A percentile compares a stretch with the other conserved stretches of the same genome.
Conservation (phyloP, 2,113 vertebrate genomes). For the Proteles cristata region DNA sequence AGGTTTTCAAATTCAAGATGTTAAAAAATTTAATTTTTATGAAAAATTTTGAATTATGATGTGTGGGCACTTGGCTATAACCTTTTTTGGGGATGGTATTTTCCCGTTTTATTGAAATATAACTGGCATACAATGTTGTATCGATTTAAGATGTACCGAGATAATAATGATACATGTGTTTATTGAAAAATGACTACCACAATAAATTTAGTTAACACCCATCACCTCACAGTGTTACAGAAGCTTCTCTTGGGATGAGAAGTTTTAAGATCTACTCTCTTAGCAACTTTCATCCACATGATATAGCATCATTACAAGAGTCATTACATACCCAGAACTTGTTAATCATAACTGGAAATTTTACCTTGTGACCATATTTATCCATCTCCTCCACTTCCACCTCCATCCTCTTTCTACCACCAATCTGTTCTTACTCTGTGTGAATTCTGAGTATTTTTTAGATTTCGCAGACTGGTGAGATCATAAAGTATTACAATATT, state of each 20-base stretch:
- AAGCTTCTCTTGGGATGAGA: not conserved
- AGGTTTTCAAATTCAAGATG: not conserved
- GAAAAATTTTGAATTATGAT: not conserved
- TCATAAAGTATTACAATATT: not conserved
- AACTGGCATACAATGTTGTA: not conserved
- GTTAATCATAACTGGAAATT: not conserved
- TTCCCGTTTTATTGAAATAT: not conserved
- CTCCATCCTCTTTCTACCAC: too few relatives aligned
- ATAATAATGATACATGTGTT: not conserved
- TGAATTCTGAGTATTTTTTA: not conserved
- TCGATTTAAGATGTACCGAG: not conserved
- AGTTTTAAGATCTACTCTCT: not conserved
- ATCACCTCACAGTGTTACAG: not conserved
- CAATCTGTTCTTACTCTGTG: not conserved
- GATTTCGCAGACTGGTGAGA: not conserved
- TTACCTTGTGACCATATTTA: not conserved
- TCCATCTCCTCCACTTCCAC: not conserved
- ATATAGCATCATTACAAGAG: not conserved
- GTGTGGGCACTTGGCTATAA: not conserved
- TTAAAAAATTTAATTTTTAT: not conserved
- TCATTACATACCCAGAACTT: not conserved
- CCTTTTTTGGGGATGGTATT: not conserved
- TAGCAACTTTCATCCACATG: not conserved
- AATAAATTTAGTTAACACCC: not conserved
- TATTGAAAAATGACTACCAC: not conserved